phyloP scores from a whole-genome alignment of 2,113 vertebrate species.

The Megalops atlanticus region DNA sequence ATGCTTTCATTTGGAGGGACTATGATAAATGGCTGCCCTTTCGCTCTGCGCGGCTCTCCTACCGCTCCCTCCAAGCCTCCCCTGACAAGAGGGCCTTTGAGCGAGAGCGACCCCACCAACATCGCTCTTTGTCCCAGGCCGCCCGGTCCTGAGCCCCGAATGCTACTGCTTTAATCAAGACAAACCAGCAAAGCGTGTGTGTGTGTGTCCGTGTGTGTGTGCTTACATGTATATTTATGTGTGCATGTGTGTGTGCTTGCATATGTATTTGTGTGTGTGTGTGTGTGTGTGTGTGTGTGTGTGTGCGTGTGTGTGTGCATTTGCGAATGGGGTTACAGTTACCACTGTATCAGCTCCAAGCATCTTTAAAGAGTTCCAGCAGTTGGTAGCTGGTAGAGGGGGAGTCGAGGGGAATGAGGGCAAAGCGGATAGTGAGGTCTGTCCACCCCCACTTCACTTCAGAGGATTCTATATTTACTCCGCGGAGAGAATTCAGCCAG shows the following conservation, averaged over 20 bases:
- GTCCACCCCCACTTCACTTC: background rate
- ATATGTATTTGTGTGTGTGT: background rate
- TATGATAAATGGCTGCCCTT: slow-evolving; percentile 94
- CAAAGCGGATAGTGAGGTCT: slow-evolving; percentile 40
- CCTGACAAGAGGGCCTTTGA: slow-evolving; percentile 77
- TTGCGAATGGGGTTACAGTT: slow-evolving; percentile 40
- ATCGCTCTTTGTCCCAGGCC: slow-evolving; percentile 69
- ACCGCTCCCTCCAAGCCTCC: slow-evolving; percentile 76
- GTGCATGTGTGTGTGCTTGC: background rate
- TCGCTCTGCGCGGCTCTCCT: slow-evolving; percentile 78
- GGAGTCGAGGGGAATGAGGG: slow-evolving; percentile 54
- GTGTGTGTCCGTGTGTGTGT: slow-evolving; percentile 58
- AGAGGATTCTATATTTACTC: background rate
- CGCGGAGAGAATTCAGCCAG: background rate
- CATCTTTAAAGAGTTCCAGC: slow-evolving; percentile 48
- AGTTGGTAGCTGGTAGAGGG: slow-evolving; percentile 31
- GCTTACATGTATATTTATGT: background rate
- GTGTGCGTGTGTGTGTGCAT: slow-evolving; percentile 20
- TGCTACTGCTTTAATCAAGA: slow-evolving; percentile 68
- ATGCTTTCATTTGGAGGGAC: slow-evolving; percentile 89
- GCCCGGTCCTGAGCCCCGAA: slow-evolving; percentile 62
- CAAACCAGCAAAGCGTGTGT: slow-evolving; percentile 64
- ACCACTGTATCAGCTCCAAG: slow-evolving; percentile 59
- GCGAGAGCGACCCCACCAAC: slow-evolving; percentile 72
- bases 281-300: slow-evolving; percentile 13